A percentile compares a stretch with the other conserved stretches of the same genome.
Evolutionary conservation across 2,797 vertebrate species (phyloP).

Genomic region (Poeciliopsis infans): DNA sequence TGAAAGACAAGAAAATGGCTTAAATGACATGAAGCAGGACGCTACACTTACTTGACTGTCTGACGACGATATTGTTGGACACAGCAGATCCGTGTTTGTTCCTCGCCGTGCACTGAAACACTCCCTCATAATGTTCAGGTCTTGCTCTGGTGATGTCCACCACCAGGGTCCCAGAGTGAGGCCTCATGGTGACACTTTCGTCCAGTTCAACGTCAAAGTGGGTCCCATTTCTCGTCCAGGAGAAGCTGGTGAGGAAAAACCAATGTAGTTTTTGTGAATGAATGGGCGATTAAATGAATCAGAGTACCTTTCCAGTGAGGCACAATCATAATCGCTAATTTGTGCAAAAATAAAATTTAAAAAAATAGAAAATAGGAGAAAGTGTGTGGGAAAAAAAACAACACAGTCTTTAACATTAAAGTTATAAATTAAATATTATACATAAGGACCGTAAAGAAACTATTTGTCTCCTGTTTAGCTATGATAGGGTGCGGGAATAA

Average conservation of each 20-base stretch:
- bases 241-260: slow-evolving; percentile 83
- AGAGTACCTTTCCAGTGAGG: not conserved
- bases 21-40: not conserved
- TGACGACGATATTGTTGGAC: slow-evolving; percentile 91
- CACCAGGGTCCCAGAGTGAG: slow-evolving; percentile 89
- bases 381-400: too few species aligned
- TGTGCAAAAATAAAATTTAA: not conserved
- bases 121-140: slow-evolving; percentile 89
- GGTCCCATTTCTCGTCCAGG: slow-evolving; percentile 94
- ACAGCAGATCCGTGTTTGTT: slow-evolving; percentile 93
- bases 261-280: not conserved
- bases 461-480: not conserved
- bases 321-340: not conserved
- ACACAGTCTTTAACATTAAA: not conserved
- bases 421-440: not conserved
- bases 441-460: not conserved
- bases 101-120: slow-evolving; percentile 93
- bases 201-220: slow-evolving; percentile 93
- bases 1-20: slow-evolving; percentile 8
- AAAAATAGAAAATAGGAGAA: not conserved
- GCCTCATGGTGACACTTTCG: slow-evolving; percentile 86
- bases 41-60: slow-evolving; percentile 88
- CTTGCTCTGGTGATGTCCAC: slow-evolving; percentile 92
- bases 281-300: not conserved
- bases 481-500: not conserved